These are phyloP conservation scores for Ephialtes manifestator DNA, from an alignment of 2,888 invertebrate genomes.

Conservation along the genomic window DNA sequence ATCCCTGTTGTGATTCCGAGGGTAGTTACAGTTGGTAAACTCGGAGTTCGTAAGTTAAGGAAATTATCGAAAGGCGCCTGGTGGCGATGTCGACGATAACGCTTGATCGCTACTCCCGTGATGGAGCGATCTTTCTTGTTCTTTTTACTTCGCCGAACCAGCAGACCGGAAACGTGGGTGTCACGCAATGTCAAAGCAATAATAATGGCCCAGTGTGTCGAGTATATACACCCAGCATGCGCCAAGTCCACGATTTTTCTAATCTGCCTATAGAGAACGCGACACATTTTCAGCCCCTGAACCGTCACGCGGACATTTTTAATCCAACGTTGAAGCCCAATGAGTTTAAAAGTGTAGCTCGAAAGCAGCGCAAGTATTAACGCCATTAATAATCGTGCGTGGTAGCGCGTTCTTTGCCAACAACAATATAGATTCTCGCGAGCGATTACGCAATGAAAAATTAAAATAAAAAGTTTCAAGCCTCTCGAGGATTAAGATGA, in stretches of 20 bases:
- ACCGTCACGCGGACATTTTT: not conserved
- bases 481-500: slow-evolving; percentile 13
- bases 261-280: slow-evolving; percentile 27
- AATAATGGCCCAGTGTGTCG: slow-evolving; percentile 42
- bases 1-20: not conserved
- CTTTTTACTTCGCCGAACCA: slow-evolving; percentile 55
- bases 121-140: slow-evolving; percentile 25
- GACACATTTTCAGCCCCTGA: not conserved
- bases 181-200: slow-evolving; percentile 73
- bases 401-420: slow-evolving; percentile 43
- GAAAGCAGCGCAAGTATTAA: not conserved
- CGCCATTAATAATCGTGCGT: slow-evolving; percentile 41
- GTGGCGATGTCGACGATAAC: slow-evolving; percentile 58
- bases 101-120: slow-evolving; percentile 12
- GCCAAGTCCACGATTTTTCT: slow-evolving; percentile 40
- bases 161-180: slow-evolving; percentile 47
- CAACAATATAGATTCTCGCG: slow-evolving; percentile 55
- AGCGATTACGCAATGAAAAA: slow-evolving; percentile 40
- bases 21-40: not conserved
- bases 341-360: not conserved
- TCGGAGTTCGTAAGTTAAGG: slow-evolving; percentile 1
- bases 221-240: not conserved
- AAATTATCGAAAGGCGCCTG: slow-evolving; percentile 42
- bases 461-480: slow-evolving; percentile 26
- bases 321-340: not conserved